Conservation (phyloP, 2,113 vertebrate genomes). For the Phaethornis superciliosus region DNA sequence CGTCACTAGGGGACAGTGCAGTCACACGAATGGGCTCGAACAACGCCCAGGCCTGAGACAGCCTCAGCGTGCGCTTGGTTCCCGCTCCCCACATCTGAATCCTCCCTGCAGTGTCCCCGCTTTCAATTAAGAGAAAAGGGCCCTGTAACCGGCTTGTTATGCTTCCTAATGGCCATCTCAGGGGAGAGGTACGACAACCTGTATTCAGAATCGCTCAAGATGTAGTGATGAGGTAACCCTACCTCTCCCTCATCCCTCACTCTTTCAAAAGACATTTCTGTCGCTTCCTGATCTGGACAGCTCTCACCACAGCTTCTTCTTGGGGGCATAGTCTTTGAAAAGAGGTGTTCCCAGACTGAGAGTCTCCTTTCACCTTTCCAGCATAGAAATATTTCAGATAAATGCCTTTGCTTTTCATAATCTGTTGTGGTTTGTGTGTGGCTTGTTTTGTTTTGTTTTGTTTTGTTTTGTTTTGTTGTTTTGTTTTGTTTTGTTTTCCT, state of each 20-base stretch:
- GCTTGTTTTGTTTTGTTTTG: background rate
- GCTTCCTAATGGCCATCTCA: background rate
- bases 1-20: conserved; percentile 60
- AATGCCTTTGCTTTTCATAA: background rate
- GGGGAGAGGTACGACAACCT: background rate
- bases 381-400: background rate
- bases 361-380: background rate
- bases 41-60: background rate
- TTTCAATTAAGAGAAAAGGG: background rate
- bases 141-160: background rate
- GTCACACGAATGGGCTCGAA: background rate
- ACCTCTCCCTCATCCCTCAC: background rate
- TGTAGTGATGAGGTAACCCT: background rate
- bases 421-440: background rate
- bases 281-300: background rate
- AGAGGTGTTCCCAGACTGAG: background rate
- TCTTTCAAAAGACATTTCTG: background rate
- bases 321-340: background rate
- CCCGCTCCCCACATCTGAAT: background rate
- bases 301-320: background rate
- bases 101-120: background rate
- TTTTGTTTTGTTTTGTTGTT: background rate
- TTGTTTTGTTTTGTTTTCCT: too few species aligned
- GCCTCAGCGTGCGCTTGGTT: fast-evolving
- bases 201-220: background rate